Evolutionary conservation across 1,140 invertebrate genomes (phyloP), one percentile per base, ranked within the genome.

Genomic region (Atta colombica): DNA sequence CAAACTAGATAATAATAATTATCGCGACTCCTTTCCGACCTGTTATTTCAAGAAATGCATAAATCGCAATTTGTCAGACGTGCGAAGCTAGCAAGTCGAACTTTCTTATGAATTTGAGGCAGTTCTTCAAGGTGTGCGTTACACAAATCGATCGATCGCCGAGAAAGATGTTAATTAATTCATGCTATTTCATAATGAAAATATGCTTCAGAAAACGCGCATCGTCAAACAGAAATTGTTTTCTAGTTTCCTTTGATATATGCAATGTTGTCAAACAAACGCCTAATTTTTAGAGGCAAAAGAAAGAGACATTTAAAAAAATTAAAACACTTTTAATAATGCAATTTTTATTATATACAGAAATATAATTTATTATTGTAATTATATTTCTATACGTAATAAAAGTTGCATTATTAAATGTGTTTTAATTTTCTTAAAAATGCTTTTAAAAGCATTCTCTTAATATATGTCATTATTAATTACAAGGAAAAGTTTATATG

Each of bases 1-100:
- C 89, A 88, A 87, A 90, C 77, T 82, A 71, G 84, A 91, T 91
- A 88, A 91, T 90, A 90, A 91, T 92, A 88, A 92, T 92, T 90
- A 92, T 88, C 82, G 58, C 77, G 77, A n/a, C 18, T 16, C 21
- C 60, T 55, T 55, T 51, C 16, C 72, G 60, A 55, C 66, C 75
- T 71, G 88, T 89, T 89, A 82, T 90, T 89, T 80, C 77, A 45
- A 69, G 72, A 87, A 89, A 78, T 60, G 49, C 53, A 68, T 39
- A 21, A 58, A 68, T 89, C 63, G 75, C 55, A 69, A 69, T 88
- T 88, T 72, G 81, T 86, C 87, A 80, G 60, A 58, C 60, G 71
- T 51, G 60, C 71, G 16, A 81, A 66, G 18, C 61, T 71, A 16
- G 60, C 71, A 68, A 18, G 39, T 58, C 68, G 8, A 28, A 89